phyloP scores from a whole-genome alignment of 2,797 vertebrate species.

The Pipistrellus pipistrellus region DNA sequence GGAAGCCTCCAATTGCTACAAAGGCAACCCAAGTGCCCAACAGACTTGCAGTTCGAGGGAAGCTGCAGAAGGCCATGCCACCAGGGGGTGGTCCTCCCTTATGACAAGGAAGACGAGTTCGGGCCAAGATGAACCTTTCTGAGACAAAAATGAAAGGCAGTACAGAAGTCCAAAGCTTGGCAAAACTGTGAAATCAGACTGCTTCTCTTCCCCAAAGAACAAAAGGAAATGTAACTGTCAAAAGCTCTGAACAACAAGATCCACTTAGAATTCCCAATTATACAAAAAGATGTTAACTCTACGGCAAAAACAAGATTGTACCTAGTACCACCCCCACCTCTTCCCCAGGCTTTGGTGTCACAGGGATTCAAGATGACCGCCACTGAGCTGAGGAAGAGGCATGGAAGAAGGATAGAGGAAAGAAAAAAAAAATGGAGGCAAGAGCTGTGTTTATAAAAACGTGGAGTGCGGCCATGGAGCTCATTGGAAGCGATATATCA shows the following conservation, averaged over 20 bases:
- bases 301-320: neutral
- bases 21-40: neutral
- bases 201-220: conserved; percentile 1
- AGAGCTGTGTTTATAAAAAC: neutral
- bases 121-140: neutral
- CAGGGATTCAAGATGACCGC: neutral
- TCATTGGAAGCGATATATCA: neutral
- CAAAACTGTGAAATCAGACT: neutral
- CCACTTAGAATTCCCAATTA: neutral
- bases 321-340: too few relatives aligned
- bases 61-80: neutral
- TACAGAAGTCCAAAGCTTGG: neutral
- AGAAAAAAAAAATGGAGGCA: neutral
- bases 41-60: neutral
- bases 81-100: neutral
- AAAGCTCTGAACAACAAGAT: neutral
- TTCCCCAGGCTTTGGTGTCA: neutral
- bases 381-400: neutral
- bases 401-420: neutral
- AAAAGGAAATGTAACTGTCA: neutral
- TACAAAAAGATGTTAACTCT: neutral
- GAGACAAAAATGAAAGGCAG: neutral
- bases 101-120: neutral
- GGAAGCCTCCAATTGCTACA: neutral
- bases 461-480: neutral